phyloP scores from a whole-genome alignment of 2,797 vertebrate genomes.

The Lemur catta region DNA sequence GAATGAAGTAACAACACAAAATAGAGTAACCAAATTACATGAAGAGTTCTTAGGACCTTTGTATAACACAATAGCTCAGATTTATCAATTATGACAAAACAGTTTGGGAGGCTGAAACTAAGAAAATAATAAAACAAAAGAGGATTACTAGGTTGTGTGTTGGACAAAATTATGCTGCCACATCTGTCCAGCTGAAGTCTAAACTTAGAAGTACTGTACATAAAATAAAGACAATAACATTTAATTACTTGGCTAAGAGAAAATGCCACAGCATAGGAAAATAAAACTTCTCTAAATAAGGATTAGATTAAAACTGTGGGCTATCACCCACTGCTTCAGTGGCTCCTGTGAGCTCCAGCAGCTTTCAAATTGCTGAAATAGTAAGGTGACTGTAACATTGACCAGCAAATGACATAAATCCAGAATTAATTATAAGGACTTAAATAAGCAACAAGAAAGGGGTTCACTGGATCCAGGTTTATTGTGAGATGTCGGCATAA shows the following conservation, averaged over 20 bases:
- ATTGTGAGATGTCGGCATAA: slow-evolving; percentile 84
- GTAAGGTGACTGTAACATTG: slow-evolving; percentile 85
- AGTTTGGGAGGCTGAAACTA: not conserved
- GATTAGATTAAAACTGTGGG: slow-evolving; percentile 77
- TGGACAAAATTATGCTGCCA: not conserved
- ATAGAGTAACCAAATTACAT: not conserved
- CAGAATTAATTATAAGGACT: slow-evolving; percentile 84
- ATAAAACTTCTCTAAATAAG: slow-evolving; percentile 75
- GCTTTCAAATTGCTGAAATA: slow-evolving; percentile 81
- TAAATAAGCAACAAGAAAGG: slow-evolving; percentile 81
- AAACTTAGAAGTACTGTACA: not conserved
- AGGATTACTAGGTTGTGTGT: not conserved
- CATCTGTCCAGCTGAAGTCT: not conserved
- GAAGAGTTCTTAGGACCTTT: not conserved
- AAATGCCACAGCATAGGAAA: slow-evolving; percentile 52
- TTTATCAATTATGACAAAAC: not conserved
- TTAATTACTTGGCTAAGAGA: slow-evolving; percentile 55
- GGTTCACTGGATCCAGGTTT: slow-evolving; percentile 77
- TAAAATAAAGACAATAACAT: slow-evolving; percentile 61
- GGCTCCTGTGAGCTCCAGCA: slow-evolving; percentile 73
- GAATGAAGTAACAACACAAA: not conserved
- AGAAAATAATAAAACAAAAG: not conserved
- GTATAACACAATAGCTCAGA: not conserved
- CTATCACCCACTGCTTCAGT: slow-evolving; percentile 70
- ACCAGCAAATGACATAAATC: slow-evolving; percentile 86